Conservation (phyloP, 2,888 invertebrate species). For the Folsomia candida region DNA sequence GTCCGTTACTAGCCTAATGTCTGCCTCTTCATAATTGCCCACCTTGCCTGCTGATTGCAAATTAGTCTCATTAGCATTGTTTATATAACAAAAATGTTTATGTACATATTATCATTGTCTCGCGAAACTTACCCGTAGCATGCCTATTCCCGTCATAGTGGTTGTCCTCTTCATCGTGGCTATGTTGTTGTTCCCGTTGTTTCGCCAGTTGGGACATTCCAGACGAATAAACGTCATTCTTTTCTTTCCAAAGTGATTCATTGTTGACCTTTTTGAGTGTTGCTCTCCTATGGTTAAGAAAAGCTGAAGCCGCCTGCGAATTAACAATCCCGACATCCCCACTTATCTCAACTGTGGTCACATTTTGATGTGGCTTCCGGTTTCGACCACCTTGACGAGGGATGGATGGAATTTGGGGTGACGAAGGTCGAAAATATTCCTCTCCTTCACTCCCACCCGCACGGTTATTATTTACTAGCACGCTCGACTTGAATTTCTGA, state of each 20-base stretch:
- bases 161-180: background rate
- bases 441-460: background rate
- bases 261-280: constrained; percentile 11
- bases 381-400: background rate
- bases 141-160: background rate
- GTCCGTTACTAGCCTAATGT: constrained; percentile 29
- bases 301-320: constrained; percentile 6
- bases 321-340: constrained; percentile 44
- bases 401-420: background rate
- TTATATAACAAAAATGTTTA: too few species aligned
- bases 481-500: constrained; percentile 1
- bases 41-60: background rate
- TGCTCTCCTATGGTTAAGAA: constrained; percentile 4
- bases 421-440: background rate
- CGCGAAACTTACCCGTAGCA: background rate
- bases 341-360: constrained; percentile 45
- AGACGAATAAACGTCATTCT: constrained; percentile 16
- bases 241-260: constrained; percentile 14
- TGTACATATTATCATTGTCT: background rate
- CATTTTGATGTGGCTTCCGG: constrained; percentile 22
- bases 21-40: too few species aligned
- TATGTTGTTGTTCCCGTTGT: background rate
- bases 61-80: background rate
- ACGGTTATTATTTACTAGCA: background rate
- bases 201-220: constrained; percentile 17